Percentiles rank a stretch among this genome's conserved stretches.
These are phyloP conservation scores for Uria lomvia DNA, from an alignment of 2,113 vertebrate genomes.

Conservation along the genomic window DNA sequence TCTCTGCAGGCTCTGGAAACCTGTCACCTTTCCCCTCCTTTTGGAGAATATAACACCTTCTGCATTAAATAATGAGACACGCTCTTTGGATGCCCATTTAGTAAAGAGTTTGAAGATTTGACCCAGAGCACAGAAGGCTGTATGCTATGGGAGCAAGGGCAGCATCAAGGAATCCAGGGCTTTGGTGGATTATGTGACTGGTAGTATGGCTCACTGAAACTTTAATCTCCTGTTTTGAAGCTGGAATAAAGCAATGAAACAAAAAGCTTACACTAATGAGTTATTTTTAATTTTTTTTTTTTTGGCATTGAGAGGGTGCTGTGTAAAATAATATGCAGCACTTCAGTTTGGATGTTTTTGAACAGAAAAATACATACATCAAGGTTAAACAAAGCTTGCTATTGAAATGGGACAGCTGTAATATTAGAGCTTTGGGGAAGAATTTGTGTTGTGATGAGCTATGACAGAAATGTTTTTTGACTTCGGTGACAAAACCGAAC, in stretches of 20 bases:
- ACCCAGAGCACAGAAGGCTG: not conserved
- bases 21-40: not conserved
- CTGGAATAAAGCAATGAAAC: not conserved
- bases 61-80: not conserved
- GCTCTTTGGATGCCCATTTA: not conserved
- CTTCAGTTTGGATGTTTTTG: not conserved
- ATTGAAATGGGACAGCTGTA: not conserved
- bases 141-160: not conserved
- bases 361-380: not conserved
- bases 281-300: not conserved
- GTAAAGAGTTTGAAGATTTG: not conserved
- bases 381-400: not conserved
- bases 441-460: not conserved
- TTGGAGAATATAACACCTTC: not conserved
- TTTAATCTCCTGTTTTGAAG: slow-evolving; percentile 11
- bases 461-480: not conserved
- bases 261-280: not conserved
- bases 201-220: not conserved
- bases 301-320: not conserved
- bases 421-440: not conserved
- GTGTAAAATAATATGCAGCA: not conserved
- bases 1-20: not conserved
- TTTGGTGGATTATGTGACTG: not conserved
- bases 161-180: not conserved
- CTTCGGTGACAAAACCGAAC: not conserved